Evolutionary conservation across 2,113 vertebrate species (phyloP).

Genomic region (Indicator indicator): DNA sequence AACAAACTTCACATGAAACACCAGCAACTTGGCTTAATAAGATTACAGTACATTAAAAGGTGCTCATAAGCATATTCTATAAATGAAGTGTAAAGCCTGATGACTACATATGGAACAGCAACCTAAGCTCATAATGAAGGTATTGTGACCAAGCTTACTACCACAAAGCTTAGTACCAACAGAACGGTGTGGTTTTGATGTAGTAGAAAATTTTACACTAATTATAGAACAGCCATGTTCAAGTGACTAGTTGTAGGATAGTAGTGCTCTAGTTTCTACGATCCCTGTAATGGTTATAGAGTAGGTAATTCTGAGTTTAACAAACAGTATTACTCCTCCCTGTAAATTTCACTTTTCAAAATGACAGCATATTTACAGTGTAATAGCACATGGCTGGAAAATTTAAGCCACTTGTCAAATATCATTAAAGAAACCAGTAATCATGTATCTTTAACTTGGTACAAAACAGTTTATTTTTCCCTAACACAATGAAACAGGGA

Average conservation of each 20-base stretch:
- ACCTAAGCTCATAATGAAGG: conserved; percentile 58
- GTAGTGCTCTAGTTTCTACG: background rate
- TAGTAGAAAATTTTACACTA: background rate
- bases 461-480: background rate
- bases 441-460: background rate
- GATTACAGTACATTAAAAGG: conserved; percentile 71
- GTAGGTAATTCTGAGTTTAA: background rate
- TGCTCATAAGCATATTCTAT: conserved; percentile 78
- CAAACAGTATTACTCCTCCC: background rate
- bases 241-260: background rate
- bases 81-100: conserved; percentile 80
- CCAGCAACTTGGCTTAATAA: conserved; percentile 59
- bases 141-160: conserved; percentile 20
- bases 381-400: background rate
- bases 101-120: conserved; percentile 62
- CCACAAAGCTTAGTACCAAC: background rate
- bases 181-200: background rate
- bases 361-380: background rate
- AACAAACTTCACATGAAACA: background rate
- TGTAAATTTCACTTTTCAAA: background rate
- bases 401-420: background rate
- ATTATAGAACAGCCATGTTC: background rate
- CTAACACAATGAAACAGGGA: background rate
- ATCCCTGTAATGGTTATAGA: background rate
- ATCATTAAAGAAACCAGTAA: background rate